Evolutionary conservation across 2,797 vertebrate species (phyloP), one percentile per base, ranked within the genome.

Genomic region (Acomys russatus): DNA sequence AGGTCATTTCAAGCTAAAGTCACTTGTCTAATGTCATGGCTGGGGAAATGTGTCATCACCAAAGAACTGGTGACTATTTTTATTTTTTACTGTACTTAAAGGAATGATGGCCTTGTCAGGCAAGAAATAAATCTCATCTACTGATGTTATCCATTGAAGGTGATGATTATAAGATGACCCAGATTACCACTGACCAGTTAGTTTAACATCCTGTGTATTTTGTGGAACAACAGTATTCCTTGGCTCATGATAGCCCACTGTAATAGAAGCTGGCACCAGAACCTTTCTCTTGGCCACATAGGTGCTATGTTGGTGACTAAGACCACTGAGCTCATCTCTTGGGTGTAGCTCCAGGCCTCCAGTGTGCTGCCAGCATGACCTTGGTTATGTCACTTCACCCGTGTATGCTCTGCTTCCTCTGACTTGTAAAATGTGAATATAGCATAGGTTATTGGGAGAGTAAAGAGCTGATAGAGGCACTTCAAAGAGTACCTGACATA

Each of bases 1-100:
- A 92, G 96, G 83, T 94, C 22, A 63, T 88, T 95, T 6, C 63
- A 44, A 68, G 49, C 49, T 90, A 91, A 93, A 2, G 66, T 95
- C 2, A 49, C 88, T 93, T 97, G 88, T 68, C 23, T 94, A 71
- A 63, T 6, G 49, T 86, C 4, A 3, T 92, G 30, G 8, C 78
- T 91, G 70, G 28, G 93, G 61, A 92, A 95, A 83, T 78, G 30
- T 33, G 28, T 82, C 80, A 35, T 85, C n/a, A 56, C 61, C 91
- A 64, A 95, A 51, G 17, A 54, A 71, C 49, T 84, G 68, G 11
- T 1, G 12, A 79, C 90, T 80, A 0, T 33, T 91, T 85, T 25
- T 35, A n/a, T 63, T 92, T 63, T 70, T 90, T 44, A 83, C 59
- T 83, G 1, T 95, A 59, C 44, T 89, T 90, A 71, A 61, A 92